phyloP scores from a whole-genome alignment of 2,113 vertebrate genomes.

The Chlamydotis undulata region DNA sequence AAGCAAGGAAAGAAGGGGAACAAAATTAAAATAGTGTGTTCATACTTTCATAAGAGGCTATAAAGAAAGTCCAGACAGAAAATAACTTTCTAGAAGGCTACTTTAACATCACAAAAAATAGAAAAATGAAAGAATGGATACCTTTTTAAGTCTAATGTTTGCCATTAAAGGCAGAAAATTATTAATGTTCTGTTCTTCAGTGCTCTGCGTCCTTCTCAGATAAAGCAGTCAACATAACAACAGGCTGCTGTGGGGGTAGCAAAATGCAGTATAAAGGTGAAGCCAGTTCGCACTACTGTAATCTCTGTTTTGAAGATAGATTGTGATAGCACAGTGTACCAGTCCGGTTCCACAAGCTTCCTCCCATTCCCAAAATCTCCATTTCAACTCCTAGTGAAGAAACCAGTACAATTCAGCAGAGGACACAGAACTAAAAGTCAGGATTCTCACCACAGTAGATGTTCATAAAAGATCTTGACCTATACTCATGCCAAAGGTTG shows the following conservation, averaged over 20 bases:
- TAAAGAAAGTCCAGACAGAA: neutral
- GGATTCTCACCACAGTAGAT: neutral
- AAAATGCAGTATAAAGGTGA: neutral
- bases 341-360: neutral
- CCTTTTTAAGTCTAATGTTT: neutral
- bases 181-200: neutral
- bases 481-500: neutral
- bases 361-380: neutral
- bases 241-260: neutral
- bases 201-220: fast-evolving
- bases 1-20: neutral
- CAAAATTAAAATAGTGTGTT: neutral
- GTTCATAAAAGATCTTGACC: neutral
- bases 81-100: neutral
- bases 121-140: neutral
- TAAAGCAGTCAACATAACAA: neutral
- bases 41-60: neutral
- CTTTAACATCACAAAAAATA: neutral
- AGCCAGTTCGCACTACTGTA: neutral
- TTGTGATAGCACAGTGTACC: neutral
- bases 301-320: neutral
- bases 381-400: neutral
- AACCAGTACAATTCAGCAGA: neutral
- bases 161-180: neutral
- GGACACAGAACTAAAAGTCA: neutral